Evolutionary conservation across 1,140 invertebrate genomes (phyloP).

Genomic region (Drosophila miranda): DNA sequence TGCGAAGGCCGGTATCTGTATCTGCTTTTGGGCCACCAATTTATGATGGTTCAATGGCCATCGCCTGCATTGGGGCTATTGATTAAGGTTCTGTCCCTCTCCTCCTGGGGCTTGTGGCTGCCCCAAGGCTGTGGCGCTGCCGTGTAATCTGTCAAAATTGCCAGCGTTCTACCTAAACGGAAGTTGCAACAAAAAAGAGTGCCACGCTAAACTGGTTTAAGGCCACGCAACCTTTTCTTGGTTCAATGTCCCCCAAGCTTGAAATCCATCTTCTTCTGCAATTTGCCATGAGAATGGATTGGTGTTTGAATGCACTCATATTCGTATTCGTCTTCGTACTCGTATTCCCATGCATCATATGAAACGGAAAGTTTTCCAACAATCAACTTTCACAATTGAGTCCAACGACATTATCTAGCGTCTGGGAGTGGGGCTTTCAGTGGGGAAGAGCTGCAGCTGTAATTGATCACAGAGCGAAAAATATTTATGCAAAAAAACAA

Average conservation of each 20-base stretch:
- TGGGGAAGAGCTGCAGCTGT: constrained; percentile 17
- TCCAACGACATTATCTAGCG: constrained; percentile 32
- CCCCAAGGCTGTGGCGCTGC: constrained; percentile 40
- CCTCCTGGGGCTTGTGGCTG: constrained; percentile 35
- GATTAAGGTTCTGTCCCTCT: constrained; percentile 54
- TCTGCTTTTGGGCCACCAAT: constrained; percentile 32
- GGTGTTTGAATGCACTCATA: constrained; percentile 50
- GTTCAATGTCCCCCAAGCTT: constrained; percentile 68
- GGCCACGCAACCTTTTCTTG: too few species aligned
- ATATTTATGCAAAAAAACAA: constrained; percentile 48
- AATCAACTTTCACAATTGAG: constrained; percentile 49
- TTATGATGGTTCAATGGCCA: constrained; percentile 54
- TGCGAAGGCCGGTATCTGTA: constrained; percentile 24
- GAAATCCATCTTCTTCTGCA: constrained; percentile 44
- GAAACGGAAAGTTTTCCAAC: constrained; percentile 51
- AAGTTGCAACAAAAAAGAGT: constrained; percentile 63
- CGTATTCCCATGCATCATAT: constrained; percentile 5
- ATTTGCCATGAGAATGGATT: constrained; percentile 53
- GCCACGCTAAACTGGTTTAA: constrained; percentile 62
- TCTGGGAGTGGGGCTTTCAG: not conserved
- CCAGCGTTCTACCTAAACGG: constrained; percentile 62
- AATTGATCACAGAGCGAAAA: constrained; percentile 62
- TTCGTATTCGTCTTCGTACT: constrained; percentile 33
- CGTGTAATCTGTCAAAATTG: constrained; percentile 80
- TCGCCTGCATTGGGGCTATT: constrained; percentile 56